phyloP scores from a whole-genome alignment of 2,888 invertebrate species.

The Penaeus monodon region DNA sequence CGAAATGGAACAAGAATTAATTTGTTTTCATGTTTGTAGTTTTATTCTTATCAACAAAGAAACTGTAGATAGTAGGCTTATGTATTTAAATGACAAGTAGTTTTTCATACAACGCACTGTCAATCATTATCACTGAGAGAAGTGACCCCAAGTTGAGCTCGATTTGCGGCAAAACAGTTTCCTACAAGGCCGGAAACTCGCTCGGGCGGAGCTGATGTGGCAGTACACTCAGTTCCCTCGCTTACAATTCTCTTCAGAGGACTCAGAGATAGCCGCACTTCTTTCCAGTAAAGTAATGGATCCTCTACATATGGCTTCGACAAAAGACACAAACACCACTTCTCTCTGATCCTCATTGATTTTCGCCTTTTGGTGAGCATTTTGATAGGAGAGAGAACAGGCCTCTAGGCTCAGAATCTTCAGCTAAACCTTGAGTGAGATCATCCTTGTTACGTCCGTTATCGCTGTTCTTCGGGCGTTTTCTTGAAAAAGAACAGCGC shows the following conservation, averaged over 20 bases:
- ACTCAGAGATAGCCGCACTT: not conserved
- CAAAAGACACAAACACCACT: not conserved
- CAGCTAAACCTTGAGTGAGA: not conserved
- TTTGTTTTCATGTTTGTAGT: too few species aligned
- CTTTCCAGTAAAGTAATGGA: not conserved
- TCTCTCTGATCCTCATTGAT: constrained; percentile 7
- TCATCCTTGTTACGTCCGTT: too few species aligned
- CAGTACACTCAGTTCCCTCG: not conserved
- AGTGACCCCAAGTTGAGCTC: not conserved
- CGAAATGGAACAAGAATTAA: too few species aligned
- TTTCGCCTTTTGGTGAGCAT: not conserved
- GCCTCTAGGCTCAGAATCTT: not conserved
- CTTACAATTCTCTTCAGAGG: not conserved
- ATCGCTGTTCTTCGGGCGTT: too few species aligned
- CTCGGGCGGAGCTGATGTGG: not conserved
- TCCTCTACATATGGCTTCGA: not conserved
- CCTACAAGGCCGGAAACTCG: not conserved
- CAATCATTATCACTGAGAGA: not conserved
- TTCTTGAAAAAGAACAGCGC: too few species aligned
- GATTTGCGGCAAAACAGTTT: not conserved
- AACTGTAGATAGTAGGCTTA: too few species aligned
- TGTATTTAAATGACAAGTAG: too few species aligned
- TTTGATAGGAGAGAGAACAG: constrained; percentile 1
- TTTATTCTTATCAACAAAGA: too few species aligned
- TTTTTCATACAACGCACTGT: not conserved